phyloP scores from a whole-genome alignment of 2,888 invertebrate species.

The Octodonta nipae region DNA sequence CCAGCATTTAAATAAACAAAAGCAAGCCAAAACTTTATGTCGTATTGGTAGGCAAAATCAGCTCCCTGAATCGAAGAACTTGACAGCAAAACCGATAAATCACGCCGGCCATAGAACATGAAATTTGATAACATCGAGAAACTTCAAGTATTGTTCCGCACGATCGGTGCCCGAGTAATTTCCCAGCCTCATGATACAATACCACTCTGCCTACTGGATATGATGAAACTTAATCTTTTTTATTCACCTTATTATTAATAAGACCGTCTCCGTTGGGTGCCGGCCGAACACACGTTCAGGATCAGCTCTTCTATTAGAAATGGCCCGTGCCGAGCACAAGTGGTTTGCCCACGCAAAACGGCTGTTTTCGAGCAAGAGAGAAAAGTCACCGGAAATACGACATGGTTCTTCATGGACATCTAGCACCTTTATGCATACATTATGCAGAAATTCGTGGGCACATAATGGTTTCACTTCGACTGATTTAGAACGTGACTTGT shows the following conservation, averaged over 20 bases:
- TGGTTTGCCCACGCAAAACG: constrained; percentile 12
- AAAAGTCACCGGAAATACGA: constrained; percentile 14
- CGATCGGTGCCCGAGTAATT: no score
- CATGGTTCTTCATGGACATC: constrained; percentile 14
- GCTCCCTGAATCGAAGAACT: no score
- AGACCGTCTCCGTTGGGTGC: background rate
- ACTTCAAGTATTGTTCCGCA: no score
- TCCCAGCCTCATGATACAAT: no score
- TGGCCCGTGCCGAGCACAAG: constrained; percentile 17
- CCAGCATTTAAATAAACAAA: no score
- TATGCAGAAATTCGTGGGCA: constrained; percentile 13
- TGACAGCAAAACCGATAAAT: no score
- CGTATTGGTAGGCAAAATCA: no score
- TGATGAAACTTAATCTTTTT: background rate
- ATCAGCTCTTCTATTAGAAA: background rate
- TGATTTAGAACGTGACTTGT: no score
- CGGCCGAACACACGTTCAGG: background rate
- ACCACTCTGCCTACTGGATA: background rate
- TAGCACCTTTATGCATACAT: constrained; percentile 10
- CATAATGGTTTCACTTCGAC: no score
- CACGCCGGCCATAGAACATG: no score
- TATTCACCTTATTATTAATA: background rate
- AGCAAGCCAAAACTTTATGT: no score
- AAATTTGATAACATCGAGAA: no score
- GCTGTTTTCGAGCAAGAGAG: background rate